Evolutionary conservation across 2,113 vertebrate genomes (phyloP).

Genomic region (Hyla sarda): DNA sequence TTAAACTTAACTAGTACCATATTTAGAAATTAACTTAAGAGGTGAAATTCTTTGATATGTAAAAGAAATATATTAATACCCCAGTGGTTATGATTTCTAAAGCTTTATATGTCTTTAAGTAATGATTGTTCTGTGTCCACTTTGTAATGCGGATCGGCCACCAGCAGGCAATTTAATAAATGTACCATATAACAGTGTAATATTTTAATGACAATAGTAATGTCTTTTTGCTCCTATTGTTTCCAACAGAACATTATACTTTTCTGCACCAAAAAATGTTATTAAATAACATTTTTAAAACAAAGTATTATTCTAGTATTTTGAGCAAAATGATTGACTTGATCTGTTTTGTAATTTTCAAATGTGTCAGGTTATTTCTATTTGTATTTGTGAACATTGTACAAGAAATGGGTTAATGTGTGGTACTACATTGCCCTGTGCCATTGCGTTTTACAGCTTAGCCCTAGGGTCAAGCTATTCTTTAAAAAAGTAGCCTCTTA

Average conservation of each 20-base stretch:
- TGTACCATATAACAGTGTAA: background rate
- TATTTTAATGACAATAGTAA: background rate
- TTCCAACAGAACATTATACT: background rate
- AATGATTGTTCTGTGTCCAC: background rate
- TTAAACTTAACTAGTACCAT: background rate
- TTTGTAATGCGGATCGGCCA: background rate
- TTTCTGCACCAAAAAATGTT: background rate
- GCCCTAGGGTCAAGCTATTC: conserved; percentile 30
- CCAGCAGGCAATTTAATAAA: background rate
- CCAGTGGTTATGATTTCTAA: background rate
- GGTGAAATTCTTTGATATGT: background rate
- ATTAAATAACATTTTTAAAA: background rate
- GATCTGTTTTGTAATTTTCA: background rate
- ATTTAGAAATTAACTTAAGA: background rate
- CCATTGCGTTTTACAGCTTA: conserved; percentile 16
- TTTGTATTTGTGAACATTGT: background rate
- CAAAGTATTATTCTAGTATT: background rate
- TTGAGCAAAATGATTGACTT: background rate
- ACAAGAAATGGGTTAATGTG: background rate
- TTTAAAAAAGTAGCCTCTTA: background rate
- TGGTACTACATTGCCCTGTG: background rate
- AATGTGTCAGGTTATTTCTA: background rate
- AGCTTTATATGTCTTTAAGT: background rate
- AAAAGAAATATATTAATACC: background rate
- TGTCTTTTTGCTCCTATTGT: background rate